phyloP scores from a whole-genome alignment of 2,113 vertebrate genomes.

The Microcebus ravelobensis region DNA sequence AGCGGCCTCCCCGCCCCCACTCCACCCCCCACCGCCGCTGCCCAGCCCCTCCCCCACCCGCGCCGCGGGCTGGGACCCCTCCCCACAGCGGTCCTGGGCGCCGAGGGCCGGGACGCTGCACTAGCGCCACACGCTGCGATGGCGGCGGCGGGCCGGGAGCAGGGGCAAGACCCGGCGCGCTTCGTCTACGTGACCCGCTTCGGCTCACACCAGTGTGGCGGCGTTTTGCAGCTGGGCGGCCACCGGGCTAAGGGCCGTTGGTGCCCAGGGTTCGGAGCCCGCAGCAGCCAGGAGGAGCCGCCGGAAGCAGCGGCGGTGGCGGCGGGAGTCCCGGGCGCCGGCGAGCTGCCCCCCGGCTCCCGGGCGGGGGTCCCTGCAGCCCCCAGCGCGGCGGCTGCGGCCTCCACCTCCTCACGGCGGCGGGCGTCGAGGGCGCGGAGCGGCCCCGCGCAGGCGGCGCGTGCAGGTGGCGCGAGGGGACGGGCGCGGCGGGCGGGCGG shows the following conservation, averaged over 20 bases:
- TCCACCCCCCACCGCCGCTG: too few relatives aligned
- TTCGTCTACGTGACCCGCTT: slow-evolving; percentile 78
- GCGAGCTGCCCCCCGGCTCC: rapidly evolving
- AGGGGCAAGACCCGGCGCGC: rapidly evolving
- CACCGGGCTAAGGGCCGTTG: background rate
- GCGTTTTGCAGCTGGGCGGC: slow-evolving; percentile 26
- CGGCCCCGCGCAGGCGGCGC: rapidly evolving
- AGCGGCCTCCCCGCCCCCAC: too few relatives aligned
- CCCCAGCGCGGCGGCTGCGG: background rate
- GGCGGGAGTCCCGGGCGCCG: too few relatives aligned
- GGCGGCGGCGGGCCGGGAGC: background rate
- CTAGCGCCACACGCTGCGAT: background rate
- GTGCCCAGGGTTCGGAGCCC: rapidly evolving
- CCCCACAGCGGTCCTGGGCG: too few relatives aligned
- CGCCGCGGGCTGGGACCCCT: background rate
- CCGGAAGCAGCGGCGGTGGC: rapidly evolving
- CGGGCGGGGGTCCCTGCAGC: background rate
- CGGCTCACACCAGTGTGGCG: slow-evolving; percentile 75
- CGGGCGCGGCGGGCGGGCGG: background rate
- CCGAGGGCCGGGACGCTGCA: background rate
- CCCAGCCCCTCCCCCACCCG: background rate
- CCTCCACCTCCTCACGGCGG: background rate
- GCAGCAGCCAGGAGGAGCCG: rapidly evolving
- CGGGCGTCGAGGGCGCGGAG: background rate
- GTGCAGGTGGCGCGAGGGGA: background rate